phyloP scores from a whole-genome alignment of 1,140 invertebrate genomes.

The Oncopodura yosiiana region DNA sequence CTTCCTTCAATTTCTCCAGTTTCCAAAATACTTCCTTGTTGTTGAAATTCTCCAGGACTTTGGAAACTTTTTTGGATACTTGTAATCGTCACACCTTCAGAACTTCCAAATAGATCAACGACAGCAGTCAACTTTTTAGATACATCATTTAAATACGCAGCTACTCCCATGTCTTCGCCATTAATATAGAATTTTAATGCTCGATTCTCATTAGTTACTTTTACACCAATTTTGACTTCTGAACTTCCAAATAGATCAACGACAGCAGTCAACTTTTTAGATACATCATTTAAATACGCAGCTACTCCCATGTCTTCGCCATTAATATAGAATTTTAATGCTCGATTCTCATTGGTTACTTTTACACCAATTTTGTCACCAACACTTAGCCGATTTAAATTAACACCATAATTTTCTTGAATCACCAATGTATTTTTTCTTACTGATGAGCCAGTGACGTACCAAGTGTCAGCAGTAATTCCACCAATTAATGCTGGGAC shows the following conservation, averaged over 20 bases:
- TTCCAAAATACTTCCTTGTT: no score
- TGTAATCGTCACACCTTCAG: constrained; percentile 53
- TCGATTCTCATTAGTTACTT: constrained; percentile 44
- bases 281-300: no score
- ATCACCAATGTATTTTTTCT: constrained; percentile 49
- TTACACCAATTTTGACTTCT: constrained; percentile 52
- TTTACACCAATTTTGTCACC: constrained; percentile 52
- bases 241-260: constrained; percentile 43
- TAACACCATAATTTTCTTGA: constrained; percentile 56
- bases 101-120: constrained; percentile 61
- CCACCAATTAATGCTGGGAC: constrained; percentile 48
- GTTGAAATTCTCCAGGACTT: no score
- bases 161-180: constrained; percentile 73
- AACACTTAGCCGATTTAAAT: constrained; percentile 64
- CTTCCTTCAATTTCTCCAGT: no score
- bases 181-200: constrained; percentile 56
- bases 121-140: constrained; percentile 61
- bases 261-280: constrained; percentile 4
- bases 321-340: constrained; percentile 56
- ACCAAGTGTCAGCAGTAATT: constrained; percentile 42
- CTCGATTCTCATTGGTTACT: constrained; percentile 43
- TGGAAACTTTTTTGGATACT: constrained; percentile 39
- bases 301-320: constrained; percentile 76
- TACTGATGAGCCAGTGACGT: constrained; percentile 47
- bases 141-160: constrained; percentile 49